Conservation (phyloP, 2,113 vertebrate species). For the Cisticola juncidis region DNA sequence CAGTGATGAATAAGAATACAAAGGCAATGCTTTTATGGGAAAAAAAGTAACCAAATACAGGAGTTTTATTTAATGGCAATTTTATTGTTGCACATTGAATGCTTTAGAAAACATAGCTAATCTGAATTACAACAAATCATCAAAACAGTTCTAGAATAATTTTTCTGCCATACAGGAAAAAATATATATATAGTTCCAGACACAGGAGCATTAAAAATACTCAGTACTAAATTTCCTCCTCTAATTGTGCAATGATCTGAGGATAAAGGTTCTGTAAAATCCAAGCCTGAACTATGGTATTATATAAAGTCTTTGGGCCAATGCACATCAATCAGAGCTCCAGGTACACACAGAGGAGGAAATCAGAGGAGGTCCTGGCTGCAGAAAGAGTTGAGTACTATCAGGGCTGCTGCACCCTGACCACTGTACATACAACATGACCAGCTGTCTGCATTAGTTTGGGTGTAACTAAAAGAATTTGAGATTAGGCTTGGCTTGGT, state of each 20-base stretch:
- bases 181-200: background rate
- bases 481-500: background rate
- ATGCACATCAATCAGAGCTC: background rate
- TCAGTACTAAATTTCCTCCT: background rate
- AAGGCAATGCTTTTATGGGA: background rate
- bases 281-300: background rate
- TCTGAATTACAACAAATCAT: conserved; percentile 3
- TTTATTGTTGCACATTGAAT: background rate
- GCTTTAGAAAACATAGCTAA: background rate
- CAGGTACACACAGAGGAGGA: background rate
- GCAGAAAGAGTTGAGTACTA: background rate
- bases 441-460: background rate
- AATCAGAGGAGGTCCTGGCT: background rate
- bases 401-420: background rate
- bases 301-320: background rate
- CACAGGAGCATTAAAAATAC: background rate
- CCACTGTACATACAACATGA: background rate
- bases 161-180: background rate
- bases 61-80: background rate
- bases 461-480: background rate
- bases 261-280: background rate
- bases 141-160: conserved; percentile 5
- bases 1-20: background rate
- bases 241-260: background rate
- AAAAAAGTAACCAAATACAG: background rate